Evolutionary conservation across 1,140 invertebrate genomes (phyloP).

Genomic region (Eubasilissa regina): DNA sequence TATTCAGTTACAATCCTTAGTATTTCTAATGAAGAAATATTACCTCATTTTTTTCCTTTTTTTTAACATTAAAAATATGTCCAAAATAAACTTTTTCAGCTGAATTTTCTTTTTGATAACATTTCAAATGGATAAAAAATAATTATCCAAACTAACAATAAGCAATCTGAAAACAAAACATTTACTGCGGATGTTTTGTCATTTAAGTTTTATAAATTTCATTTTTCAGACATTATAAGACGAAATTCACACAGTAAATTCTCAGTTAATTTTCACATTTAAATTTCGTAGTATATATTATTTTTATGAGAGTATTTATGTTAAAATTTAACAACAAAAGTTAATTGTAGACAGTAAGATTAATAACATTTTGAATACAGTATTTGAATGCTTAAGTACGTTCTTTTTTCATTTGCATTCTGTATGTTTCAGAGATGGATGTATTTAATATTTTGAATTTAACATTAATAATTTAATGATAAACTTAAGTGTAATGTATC

Average conservation of each 20-base stretch:
- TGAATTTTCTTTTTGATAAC: too few relatives aligned
- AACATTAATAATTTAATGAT: constrained; percentile 56
- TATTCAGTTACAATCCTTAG: background rate
- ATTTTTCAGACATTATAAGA: too few relatives aligned
- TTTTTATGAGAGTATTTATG: too few relatives aligned
- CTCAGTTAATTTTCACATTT: too few relatives aligned
- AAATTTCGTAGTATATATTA: too few relatives aligned
- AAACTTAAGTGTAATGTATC: constrained; percentile 56
- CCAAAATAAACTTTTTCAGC: background rate
- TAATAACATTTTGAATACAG: constrained; percentile 10
- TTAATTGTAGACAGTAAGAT: constrained; percentile 16
- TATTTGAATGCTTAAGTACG: constrained; percentile 8
- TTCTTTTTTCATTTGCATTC: constrained; percentile 38
- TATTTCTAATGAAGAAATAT: background rate
- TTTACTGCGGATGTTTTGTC: too few relatives aligned
- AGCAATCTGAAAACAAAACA: too few relatives aligned
- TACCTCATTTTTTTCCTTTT: background rate
- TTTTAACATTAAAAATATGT: background rate
- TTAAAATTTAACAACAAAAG: background rate
- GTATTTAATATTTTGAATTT: constrained; percentile 57
- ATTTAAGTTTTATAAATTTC: too few relatives aligned
- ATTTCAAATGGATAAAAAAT: too few relatives aligned
- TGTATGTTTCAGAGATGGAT: constrained; percentile 51
- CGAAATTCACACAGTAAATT: too few relatives aligned
- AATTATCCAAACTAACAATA: too few relatives aligned